A percentile compares a stretch with the other conserved stretches of the same genome.
Conservation (phyloP, 2,797 vertebrate genomes). For the Valencia hispanica region DNA sequence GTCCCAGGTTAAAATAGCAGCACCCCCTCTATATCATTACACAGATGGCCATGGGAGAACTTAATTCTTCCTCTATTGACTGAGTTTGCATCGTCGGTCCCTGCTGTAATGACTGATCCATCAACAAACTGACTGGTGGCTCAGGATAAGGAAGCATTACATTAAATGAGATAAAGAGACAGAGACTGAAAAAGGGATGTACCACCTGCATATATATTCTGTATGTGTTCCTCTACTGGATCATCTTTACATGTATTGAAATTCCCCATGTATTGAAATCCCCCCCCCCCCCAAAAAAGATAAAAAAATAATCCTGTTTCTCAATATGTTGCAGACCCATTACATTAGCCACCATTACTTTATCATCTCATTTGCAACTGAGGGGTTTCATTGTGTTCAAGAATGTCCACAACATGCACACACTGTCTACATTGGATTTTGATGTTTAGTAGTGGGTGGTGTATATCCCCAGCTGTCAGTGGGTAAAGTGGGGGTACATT, state of each 20-base stretch:
- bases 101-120: constrained; percentile 72
- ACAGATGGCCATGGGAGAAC: constrained; percentile 78
- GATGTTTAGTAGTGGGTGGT: too few relatives aligned
- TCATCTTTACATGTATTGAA: not conserved
- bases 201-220: constrained; percentile 10
- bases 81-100: constrained; percentile 64
- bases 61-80: constrained; percentile 79
- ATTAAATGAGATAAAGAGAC: constrained; percentile 15
- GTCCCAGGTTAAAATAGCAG: constrained; percentile 73
- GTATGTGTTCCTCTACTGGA: not conserved
- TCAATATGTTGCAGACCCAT: too few relatives aligned
- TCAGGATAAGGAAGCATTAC: constrained; percentile 41
- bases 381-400: too few relatives aligned
- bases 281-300: not conserved
- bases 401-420: too few relatives aligned
- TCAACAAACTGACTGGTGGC: constrained; percentile 61
- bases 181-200: constrained; percentile 1
- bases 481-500: too few relatives aligned
- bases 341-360: too few relatives aligned
- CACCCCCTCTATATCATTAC: constrained; percentile 64
- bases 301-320: too few relatives aligned
- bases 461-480: too few relatives aligned
- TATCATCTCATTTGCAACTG: too few relatives aligned
- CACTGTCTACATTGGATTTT: too few relatives aligned
- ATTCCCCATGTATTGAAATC: not conserved